Evolutionary conservation across 2,888 invertebrate genomes (phyloP).

Genomic region (Cabera pusaria): DNA sequence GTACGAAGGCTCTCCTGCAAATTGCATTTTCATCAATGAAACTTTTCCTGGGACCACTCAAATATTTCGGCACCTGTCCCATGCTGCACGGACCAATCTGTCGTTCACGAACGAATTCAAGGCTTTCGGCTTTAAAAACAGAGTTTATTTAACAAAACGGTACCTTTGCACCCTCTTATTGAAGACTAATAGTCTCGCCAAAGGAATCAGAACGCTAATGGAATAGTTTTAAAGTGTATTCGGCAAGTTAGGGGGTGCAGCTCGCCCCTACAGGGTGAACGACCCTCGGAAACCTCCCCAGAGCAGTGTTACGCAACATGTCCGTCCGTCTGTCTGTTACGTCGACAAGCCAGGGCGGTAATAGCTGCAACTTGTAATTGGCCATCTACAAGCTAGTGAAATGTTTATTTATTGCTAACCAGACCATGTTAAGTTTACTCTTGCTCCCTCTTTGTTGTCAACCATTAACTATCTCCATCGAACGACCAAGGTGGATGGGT

Average conservation of each 20-base stretch:
- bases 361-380: constrained; percentile 25
- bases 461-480: too few species aligned
- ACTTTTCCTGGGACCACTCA: constrained; percentile 10
- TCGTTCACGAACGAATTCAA: constrained; percentile 11
- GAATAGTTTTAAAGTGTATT: constrained; percentile 27
- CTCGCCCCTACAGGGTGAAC: constrained; percentile 47
- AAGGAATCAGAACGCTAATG: constrained; percentile 14
- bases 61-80: constrained; percentile 11
- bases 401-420: constrained; percentile 18
- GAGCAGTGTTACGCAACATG: constrained; percentile 49
- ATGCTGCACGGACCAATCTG: constrained; percentile 1
- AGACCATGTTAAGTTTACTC: too few species aligned
- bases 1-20: not conserved
- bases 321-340: constrained; percentile 40
- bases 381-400: constrained; percentile 18
- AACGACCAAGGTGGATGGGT: too few species aligned
- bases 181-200: not conserved
- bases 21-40: constrained; percentile 17
- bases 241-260: constrained; percentile 13
- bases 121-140: constrained; percentile 13
- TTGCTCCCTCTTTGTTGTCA: too few species aligned
- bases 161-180: constrained; percentile 3
- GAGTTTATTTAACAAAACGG: constrained; percentile 17
- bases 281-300: constrained; percentile 44
- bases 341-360: constrained; percentile 44